Base-by-base conservation (phyloP, 2,113 vertebrate genomes). In the Oreochromis aureus region DNA sequence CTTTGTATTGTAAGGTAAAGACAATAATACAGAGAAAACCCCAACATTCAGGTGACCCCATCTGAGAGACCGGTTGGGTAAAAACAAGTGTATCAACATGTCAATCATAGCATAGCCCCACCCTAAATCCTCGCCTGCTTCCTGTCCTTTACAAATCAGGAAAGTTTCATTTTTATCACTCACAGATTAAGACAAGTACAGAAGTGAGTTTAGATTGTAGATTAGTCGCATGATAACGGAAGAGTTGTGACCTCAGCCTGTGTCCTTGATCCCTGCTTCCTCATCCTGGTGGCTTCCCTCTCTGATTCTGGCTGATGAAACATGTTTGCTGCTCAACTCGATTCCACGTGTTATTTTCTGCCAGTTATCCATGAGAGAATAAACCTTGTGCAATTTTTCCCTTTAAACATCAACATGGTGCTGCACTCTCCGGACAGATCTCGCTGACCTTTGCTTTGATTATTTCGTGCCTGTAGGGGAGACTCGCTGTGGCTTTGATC, bases 391-490 rank as follows among this genome's bases (percentile, higher is more conserved):
- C 48, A 27, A 46, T 73, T 53, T 81, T 48, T 51, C 18, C 5
- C 11, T 80, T 24, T 81, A 58, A 82, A 81, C 46, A 63, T 58
- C 76, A 80, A 76, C 9, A 4, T 7, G 16, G 24, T 10, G 10
- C 19, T 1, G 4, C 27, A 55, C 44, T 87, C 36, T 56, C 10
- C 7, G 36, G 4, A 10, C 9, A 1, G 3, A 86, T 61, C 51
- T 12, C 2, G 4, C 66, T 58, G 80, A 91, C 83, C 76, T 90
- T 85, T 84, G 85, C 84, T 89, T 36, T 56, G 89, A 83, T 86
- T 86, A 48, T 56, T 76, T 61, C 0, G 30, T 56, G 73, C 41
- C 90, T 85, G 83, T 9, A 32, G 73, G 63, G 87, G 18, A 55
- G 39, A 18, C 55, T 61, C 22, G 4, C 53, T 2, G 18, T 12